A percentile compares a stretch with the other conserved stretches of the same genome.
phyloP scores from a whole-genome alignment of 1,140 invertebrate species.

The Micrasema minimum region DNA sequence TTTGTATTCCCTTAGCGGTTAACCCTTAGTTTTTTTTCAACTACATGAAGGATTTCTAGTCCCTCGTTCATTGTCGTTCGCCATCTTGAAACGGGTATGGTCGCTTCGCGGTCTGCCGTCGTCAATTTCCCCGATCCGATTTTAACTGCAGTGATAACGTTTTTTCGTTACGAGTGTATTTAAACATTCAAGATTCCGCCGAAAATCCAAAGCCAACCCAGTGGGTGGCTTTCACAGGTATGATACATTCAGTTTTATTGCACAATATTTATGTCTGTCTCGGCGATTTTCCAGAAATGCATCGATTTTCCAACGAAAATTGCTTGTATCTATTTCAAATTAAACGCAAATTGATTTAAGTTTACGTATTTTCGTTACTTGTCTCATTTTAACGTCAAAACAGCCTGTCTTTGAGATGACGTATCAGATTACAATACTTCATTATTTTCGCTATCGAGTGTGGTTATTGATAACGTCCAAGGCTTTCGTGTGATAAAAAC shows the following conservation, averaged over 20 bases:
- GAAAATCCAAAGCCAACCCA: constrained; percentile 67
- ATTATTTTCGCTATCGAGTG: too few species aligned
- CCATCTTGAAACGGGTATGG: constrained; percentile 39
- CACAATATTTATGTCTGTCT: constrained; percentile 35
- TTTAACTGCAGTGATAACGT: constrained; percentile 55
- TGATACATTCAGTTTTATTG: constrained; percentile 51
- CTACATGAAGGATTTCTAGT: background rate
- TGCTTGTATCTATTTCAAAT: too few species aligned
- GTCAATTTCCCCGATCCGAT: constrained; percentile 20
- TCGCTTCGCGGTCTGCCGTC: constrained; percentile 36
- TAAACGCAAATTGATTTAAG: too few species aligned
- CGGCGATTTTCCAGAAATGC: background rate
- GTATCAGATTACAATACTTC: constrained; percentile 26
- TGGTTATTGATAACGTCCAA: constrained; percentile 19
- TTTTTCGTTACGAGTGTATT: constrained; percentile 67
- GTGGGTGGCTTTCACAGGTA: constrained; percentile 67
- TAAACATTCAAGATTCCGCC: constrained; percentile 69
- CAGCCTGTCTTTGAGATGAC: constrained; percentile 23
- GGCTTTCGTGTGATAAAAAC: too few species aligned
- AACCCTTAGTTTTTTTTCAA: too few species aligned
- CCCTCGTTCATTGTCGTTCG: constrained; percentile 9
- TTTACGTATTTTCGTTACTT: too few species aligned
- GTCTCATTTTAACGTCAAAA: too few species aligned
- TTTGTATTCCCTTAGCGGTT: too few species aligned
- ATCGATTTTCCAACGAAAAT: constrained; percentile 17